Evolutionary conservation across 2,113 vertebrate genomes (phyloP).

Genomic region (Chloroceryle aenea): DNA sequence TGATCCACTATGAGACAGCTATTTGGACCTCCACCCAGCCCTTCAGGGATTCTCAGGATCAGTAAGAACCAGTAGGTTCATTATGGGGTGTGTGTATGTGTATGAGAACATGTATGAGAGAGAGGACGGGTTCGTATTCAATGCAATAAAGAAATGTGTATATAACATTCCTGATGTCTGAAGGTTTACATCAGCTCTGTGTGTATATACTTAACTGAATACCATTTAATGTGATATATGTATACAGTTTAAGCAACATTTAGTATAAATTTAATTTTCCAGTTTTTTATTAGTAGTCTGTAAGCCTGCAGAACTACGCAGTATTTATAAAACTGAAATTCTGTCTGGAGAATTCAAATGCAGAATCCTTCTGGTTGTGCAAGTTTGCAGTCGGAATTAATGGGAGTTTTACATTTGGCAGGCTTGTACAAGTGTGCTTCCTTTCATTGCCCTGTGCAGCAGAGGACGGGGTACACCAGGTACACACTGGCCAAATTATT

Average conservation of each 20-base stretch:
- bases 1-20: background rate
- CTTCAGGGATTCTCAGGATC: background rate
- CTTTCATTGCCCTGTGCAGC: background rate
- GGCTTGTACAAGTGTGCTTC: background rate
- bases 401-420: background rate
- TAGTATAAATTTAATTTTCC: background rate
- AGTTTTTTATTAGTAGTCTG: background rate
- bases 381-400: background rate
- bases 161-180: background rate
- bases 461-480: background rate
- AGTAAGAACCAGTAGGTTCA: background rate
- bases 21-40: background rate
- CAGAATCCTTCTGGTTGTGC: background rate
- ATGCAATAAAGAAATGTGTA: background rate
- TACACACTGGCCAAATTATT: background rate
- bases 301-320: background rate
- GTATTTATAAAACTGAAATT: background rate
- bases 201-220: background rate
- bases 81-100: background rate
- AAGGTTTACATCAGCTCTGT: background rate
- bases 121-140: background rate
- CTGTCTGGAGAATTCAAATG: background rate
- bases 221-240: background rate
- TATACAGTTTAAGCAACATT: background rate
- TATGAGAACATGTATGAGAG: background rate